Evolutionary conservation across 2,113 vertebrate genomes (phyloP).

Genomic region (Sardina pilchardus): DNA sequence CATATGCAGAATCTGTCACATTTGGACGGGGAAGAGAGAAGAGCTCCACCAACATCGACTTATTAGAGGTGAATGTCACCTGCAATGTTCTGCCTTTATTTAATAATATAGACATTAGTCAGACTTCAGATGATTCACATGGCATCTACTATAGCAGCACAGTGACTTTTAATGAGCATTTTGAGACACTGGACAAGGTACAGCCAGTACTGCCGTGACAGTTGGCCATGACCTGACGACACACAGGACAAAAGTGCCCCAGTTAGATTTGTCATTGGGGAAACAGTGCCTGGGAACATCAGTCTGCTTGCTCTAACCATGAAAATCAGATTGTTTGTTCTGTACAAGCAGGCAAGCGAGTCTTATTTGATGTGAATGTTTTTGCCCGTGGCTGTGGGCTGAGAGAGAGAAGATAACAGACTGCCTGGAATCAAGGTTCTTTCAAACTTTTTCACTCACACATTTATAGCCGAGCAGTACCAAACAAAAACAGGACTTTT

Average conservation of each 20-base stretch:
- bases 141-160: neutral
- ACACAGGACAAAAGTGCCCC: neutral
- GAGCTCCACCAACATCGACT: neutral
- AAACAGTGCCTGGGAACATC: neutral
- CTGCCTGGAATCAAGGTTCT: neutral
- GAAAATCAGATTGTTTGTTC: slow-evolving; percentile 7
- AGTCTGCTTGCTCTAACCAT: neutral
- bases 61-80: slow-evolving; percentile 1
- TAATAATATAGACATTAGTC: neutral
- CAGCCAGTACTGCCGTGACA: neutral
- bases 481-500: neutral
- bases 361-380: neutral
- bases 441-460: neutral
- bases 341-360: neutral
- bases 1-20: slow-evolving; percentile 30
- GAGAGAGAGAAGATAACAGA: neutral
- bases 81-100: neutral
- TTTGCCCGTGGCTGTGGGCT: slow-evolving; percentile 1
- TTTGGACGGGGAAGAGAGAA: slow-evolving; percentile 2
- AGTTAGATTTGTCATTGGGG: neutral
- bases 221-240: neutral
- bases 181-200: neutral
- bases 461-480: neutral
- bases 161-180: neutral
- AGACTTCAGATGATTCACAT: neutral